phyloP scores from a whole-genome alignment of 2,888 invertebrate genomes.

The Willowsia nigromaculata region DNA sequence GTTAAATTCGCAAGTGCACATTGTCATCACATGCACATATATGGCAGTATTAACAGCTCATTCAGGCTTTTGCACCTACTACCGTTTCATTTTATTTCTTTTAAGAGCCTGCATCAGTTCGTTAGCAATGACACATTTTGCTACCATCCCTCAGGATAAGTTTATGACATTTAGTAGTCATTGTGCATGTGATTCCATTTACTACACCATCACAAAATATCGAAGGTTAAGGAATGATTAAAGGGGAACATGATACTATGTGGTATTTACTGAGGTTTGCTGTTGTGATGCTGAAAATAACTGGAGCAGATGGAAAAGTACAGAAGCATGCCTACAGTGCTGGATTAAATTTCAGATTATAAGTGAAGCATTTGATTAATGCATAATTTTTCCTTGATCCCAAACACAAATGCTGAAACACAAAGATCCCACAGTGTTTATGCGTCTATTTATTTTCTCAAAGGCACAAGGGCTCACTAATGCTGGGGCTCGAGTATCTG shows the following conservation, averaged over 20 bases:
- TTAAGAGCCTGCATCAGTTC: too few relatives aligned
- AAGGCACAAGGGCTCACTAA: not conserved
- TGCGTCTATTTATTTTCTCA: constrained; percentile 15
- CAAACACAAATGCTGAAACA: constrained; percentile 5
- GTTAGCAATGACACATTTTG: not conserved
- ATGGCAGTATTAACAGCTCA: too few relatives aligned
- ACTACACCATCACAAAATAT: not conserved
- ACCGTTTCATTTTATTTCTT: too few relatives aligned
- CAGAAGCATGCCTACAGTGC: not conserved
- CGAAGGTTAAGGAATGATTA: constrained; percentile 2
- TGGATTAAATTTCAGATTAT: not conserved
- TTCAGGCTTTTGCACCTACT: too few relatives aligned
- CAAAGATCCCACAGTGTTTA: constrained; percentile 8
- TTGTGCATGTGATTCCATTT: too few relatives aligned
- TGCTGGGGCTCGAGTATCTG: not conserved
- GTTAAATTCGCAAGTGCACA: too few relatives aligned
- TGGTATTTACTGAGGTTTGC: not conserved
- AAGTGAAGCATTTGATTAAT: constrained; percentile 46
- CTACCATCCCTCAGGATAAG: not conserved
- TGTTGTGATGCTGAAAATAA: not conserved
- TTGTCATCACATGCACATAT: too few relatives aligned
- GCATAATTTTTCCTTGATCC: constrained; percentile 24
- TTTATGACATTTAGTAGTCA: not conserved
- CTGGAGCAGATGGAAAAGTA: not conserved
- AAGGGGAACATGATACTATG: not conserved